Base-by-base conservation (phyloP, 2,113 vertebrate genomes). In the Scomber colias region DNA sequence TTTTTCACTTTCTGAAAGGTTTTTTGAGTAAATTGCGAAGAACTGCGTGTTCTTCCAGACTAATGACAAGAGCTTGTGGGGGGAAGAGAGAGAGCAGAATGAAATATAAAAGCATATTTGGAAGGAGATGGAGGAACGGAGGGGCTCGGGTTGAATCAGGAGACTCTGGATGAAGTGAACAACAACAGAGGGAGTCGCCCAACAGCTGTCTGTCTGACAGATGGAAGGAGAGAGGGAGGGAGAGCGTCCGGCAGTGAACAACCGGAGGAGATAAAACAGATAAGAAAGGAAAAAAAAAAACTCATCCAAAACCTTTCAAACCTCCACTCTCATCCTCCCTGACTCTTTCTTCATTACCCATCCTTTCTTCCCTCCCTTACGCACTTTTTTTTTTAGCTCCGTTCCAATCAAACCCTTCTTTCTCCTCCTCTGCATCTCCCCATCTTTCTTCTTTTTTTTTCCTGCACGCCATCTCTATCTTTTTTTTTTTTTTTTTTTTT, bases 241-340 rank as follows among this genome's bases (percentile, higher is more conserved):
- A 75, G 77, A 27, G 67, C 69, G 81, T 75, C 74, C 67, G 40
- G 74, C 69, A 63, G 81, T 11, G 69, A 76, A 75, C 77, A 81
- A 86, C 84, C 73, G 49, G 82, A 89, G 81, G 89, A 87, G 87
- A 92, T 90, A 75, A 81, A 86, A 82, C 72, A 88, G 91, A 90
- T 91, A 89, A 88, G 74, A 40, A 35, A 62, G 48, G 72, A 87
- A 51, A 21, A 21, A 21, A 27, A 77, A 64, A 62, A 66, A 57
- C 24, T 86, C 72, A 49, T 81, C 83, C 80, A 76, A 78, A 87
- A 77, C 40, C 48, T 79, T 83, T 79, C 62, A 69, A 75, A 48
- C 49, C 54, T 46, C 55, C 55, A 75, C 44, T 61, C 54, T 84
- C 64, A 71, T 70, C 71, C 78, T 73, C 71, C 81, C 68, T 72